phyloP scores from a whole-genome alignment of 2,113 vertebrate species.

The Seriola rivoliana region DNA sequence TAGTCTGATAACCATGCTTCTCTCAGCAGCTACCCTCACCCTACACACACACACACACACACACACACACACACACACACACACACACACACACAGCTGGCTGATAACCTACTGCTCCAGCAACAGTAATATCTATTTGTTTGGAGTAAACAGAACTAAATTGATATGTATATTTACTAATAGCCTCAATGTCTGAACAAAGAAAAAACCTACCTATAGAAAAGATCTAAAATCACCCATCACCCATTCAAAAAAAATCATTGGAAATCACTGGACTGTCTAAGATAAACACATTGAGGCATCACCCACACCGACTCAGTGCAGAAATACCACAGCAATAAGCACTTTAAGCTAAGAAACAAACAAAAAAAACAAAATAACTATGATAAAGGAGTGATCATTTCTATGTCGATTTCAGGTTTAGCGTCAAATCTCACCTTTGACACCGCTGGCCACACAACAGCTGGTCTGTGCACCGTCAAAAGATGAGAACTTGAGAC shows the following conservation, averaged over 20 bases:
- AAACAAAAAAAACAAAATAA: neutral
- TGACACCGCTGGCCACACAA: conserved; percentile 47
- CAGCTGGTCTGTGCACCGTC: conserved; percentile 58
- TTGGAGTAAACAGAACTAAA: neutral
- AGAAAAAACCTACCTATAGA: neutral
- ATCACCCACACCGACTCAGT: neutral
- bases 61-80: neutral
- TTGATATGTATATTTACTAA: neutral
- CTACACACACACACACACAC: conserved; percentile 1
- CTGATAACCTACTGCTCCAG: neutral
- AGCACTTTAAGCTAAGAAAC: neutral
- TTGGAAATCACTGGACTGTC: neutral
- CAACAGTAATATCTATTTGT: neutral
- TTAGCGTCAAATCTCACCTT: conserved; percentile 35
- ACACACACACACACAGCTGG: neutral
- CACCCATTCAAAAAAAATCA: neutral
- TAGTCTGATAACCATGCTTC: conserved; percentile 16
- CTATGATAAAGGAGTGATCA: neutral
- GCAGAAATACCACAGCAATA: neutral
- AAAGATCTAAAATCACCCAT: neutral
- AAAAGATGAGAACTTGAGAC: conserved; percentile 12
- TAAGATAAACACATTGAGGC: neutral
- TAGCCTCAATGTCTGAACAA: neutral
- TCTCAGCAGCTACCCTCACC: neutral
- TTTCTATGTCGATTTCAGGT: conserved; percentile 34